Percentiles rank a stretch among this genome's conserved stretches.
Evolutionary conservation across 2,888 invertebrate genomes (phyloP).

Genomic region (Watsonalla cultraria): DNA sequence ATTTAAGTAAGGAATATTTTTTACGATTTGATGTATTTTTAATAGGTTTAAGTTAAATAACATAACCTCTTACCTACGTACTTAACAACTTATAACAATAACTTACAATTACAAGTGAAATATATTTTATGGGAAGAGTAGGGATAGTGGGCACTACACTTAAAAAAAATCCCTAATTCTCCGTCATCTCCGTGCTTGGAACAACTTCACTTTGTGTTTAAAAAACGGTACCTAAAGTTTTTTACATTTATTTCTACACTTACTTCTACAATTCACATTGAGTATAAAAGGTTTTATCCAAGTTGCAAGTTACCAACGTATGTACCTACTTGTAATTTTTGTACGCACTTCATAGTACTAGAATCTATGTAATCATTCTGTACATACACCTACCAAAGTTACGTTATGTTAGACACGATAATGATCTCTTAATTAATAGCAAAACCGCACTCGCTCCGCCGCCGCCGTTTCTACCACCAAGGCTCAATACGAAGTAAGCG

Average conservation of each 20-base stretch:
- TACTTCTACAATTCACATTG: too few species aligned
- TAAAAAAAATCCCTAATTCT: too few species aligned
- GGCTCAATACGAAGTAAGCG: slow-evolving; percentile 18
- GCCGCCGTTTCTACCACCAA: slow-evolving; percentile 4
- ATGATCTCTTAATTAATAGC: slow-evolving; percentile 45
- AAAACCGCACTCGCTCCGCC: slow-evolving; percentile 21
- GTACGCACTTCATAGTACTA: not conserved
- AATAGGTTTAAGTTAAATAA: too few species aligned
- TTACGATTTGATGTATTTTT: too few species aligned
- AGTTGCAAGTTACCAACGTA: not conserved
- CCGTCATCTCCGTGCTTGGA: too few species aligned
- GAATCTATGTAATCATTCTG: not conserved
- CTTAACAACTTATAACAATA: too few species aligned
- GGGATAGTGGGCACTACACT: not conserved
- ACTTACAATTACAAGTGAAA: not conserved
- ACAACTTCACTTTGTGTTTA: too few species aligned
- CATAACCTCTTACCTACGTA: too few species aligned
- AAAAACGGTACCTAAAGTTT: too few species aligned
- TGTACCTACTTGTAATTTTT: not conserved
- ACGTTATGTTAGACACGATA: slow-evolving; percentile 14
- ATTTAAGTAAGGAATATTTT: too few species aligned
- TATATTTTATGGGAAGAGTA: not conserved
- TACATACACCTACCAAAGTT: not conserved
- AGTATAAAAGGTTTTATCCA: too few species aligned
- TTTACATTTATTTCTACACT: too few species aligned